Evolutionary conservation across 2,888 invertebrate species (phyloP).

Genomic region (Ganaspis brasiliensis): DNA sequence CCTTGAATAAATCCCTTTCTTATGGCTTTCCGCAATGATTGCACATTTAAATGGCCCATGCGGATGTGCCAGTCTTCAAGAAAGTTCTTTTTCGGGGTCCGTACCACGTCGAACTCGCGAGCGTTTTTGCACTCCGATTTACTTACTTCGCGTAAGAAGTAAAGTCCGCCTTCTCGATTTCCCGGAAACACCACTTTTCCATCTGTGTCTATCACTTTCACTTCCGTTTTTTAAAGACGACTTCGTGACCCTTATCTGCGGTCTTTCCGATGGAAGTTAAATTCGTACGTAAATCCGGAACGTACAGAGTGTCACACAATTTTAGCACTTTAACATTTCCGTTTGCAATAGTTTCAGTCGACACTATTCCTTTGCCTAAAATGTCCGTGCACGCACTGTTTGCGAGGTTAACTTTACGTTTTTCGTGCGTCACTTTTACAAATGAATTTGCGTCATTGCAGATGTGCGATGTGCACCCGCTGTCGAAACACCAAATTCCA

Average conservation of each 20-base stretch:
- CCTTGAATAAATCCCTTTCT: conserved; percentile 1
- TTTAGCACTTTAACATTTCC: neutral
- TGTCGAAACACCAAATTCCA: neutral
- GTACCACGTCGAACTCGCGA: neutral
- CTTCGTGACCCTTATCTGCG: too few species aligned
- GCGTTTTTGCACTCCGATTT: neutral
- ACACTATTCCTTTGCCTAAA: neutral
- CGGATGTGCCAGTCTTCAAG: neutral
- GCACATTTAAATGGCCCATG: too few species aligned
- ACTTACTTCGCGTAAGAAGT: too few species aligned
- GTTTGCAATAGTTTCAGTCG: neutral
- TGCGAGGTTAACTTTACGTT: neutral
- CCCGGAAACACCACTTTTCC: neutral
- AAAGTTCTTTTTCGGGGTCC: too few species aligned
- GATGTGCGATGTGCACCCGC: too few species aligned
- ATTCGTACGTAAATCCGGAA: neutral
- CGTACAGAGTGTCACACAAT: neutral
- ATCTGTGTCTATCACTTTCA: neutral
- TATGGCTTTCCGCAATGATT: conserved; percentile 6
- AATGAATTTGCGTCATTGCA: neutral
- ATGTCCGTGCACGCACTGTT: neutral
- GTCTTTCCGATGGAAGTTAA: too few species aligned
- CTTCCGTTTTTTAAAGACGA: too few species aligned
- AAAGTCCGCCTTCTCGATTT: too few species aligned
- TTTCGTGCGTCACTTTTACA: neutral